These are phyloP conservation scores for Miltochrista miniata DNA, from an alignment of 2,888 invertebrate species.

Conservation along the genomic window DNA sequence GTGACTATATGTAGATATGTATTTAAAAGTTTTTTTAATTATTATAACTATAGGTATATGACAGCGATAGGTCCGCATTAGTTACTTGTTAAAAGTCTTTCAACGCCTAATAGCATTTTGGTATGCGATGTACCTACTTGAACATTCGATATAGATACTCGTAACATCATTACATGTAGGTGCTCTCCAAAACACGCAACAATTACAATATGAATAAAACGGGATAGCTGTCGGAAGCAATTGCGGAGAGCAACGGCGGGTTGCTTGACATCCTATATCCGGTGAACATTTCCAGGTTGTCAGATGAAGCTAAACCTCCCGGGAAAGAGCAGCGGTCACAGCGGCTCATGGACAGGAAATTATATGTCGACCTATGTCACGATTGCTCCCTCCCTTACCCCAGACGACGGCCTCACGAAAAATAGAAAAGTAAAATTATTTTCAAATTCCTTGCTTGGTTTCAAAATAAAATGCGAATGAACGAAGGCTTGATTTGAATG, in stretches of 20 bases:
- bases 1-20: no score
- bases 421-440: slow-evolving; percentile 38
- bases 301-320: slow-evolving; percentile 60
- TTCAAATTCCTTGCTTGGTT: slow-evolving; percentile 18
- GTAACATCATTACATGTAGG: no score
- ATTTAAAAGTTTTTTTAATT: no score
- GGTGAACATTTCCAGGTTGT: slow-evolving; percentile 69
- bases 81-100: background rate
- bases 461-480: slow-evolving; percentile 22
- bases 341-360: slow-evolving; percentile 68
- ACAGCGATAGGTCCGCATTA: no score
- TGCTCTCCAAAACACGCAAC: background rate
- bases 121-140: no score
- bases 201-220: slow-evolving; percentile 17
- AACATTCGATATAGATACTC: no score
- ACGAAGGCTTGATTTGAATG: slow-evolving; percentile 10
- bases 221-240: slow-evolving; percentile 62
- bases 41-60: no score
- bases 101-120: no score
- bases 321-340: slow-evolving; percentile 72
- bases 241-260: slow-evolving; percentile 64
- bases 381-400: slow-evolving; percentile 47
- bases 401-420: slow-evolving; percentile 31
- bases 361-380: slow-evolving; percentile 77
- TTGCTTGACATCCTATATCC: slow-evolving; percentile 77